These are phyloP conservation scores for Tolmerus cingulatus DNA, from an alignment of 2,888 invertebrate genomes.

Conservation along the genomic window DNA sequence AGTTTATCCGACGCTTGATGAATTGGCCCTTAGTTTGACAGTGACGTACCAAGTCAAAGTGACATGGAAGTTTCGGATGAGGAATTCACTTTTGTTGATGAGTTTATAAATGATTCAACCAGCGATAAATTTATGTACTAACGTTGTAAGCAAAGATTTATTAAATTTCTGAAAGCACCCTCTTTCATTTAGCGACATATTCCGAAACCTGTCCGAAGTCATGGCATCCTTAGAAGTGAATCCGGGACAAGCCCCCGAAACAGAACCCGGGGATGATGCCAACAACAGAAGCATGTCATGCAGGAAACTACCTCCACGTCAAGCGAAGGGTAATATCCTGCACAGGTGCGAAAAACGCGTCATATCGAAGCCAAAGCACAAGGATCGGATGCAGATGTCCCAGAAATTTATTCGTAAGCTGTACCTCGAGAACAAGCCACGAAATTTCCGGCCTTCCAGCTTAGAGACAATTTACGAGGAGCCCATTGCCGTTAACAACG, in stretches of 20 bases:
- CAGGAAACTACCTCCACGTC: neutral
- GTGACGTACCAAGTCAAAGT: neutral
- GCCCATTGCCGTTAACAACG: neutral
- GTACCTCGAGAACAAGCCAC: neutral
- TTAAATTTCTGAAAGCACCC: neutral
- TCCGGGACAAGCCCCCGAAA: neutral
- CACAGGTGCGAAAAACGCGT: slow-evolving; percentile 1
- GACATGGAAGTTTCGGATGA: neutral
- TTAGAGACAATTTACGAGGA: slow-evolving; percentile 30
- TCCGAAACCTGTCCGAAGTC: neutral
- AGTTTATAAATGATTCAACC: neutral
- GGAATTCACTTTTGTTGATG: neutral
- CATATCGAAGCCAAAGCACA: slow-evolving; percentile 10
- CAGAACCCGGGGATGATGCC: neutral
- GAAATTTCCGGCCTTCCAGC: neutral
- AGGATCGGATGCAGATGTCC: neutral
- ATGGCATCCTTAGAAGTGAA: neutral
- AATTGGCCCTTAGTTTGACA: too few species aligned
- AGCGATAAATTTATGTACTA: neutral
- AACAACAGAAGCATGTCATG: neutral
- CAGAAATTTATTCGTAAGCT: neutral
- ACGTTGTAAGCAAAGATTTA: neutral
- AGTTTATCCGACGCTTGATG: too few species aligned
- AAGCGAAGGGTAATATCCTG: neutral
- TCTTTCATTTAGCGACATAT: neutral